phyloP scores from a whole-genome alignment of 2,113 vertebrate genomes.

The Aegithalos caudatus region DNA sequence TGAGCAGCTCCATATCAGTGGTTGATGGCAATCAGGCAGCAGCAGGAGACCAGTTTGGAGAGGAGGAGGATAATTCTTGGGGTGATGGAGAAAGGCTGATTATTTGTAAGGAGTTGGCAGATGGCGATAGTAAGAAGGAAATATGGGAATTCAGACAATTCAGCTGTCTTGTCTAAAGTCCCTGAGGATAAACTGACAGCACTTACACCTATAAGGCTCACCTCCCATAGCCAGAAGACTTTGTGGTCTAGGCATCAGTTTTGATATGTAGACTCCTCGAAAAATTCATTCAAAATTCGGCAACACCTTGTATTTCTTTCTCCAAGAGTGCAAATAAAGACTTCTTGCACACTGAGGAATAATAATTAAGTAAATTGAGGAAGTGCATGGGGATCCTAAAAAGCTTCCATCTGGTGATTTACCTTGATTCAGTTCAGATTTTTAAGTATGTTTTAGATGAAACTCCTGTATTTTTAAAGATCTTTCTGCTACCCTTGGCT shows the following conservation, averaged over 20 bases:
- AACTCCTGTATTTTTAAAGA: not conserved
- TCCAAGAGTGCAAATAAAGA: not conserved
- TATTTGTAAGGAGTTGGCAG: not conserved
- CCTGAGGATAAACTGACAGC: not conserved
- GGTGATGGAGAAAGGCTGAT: not conserved
- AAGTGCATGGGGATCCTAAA: not conserved
- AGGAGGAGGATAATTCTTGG: not conserved
- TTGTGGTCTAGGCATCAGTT: not conserved
- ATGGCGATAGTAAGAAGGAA: not conserved
- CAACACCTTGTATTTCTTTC: not conserved
- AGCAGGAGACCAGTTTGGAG: not conserved
- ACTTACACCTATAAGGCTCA: not conserved
- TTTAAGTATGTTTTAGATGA: not conserved
- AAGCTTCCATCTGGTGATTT: not conserved
- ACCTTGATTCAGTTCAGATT: not conserved
- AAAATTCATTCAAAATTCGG: not conserved
- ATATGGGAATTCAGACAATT: not conserved
- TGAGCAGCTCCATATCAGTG: fast-evolving
- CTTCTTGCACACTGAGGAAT: not conserved
- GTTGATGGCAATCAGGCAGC: not conserved
- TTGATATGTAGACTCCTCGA: not conserved
- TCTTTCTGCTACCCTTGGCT: not conserved
- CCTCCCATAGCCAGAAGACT: not conserved
- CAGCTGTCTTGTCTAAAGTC: not conserved
- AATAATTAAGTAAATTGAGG: not conserved